phyloP scores from a whole-genome alignment of 2,113 vertebrate genomes.

The Falcunculus frontatus region DNA sequence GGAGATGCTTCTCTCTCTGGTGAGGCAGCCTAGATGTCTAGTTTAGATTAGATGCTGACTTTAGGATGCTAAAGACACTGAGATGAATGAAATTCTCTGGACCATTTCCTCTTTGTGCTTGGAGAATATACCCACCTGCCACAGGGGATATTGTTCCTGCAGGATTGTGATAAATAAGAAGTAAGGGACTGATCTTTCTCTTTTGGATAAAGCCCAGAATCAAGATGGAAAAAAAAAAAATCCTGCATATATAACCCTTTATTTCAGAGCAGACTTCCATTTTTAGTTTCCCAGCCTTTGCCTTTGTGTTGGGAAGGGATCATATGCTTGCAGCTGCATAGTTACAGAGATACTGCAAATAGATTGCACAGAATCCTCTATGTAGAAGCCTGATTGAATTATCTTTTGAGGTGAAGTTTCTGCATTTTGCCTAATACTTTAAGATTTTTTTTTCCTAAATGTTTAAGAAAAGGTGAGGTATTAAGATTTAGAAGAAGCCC shows the following conservation, averaged over 20 bases:
- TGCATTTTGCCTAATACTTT: background rate
- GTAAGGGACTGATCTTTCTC: background rate
- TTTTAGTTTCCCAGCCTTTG: conserved; percentile 4
- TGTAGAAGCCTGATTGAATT: background rate
- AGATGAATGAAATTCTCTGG: conserved; percentile 15
- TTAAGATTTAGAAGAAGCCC: background rate
- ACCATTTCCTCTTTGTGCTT: background rate
- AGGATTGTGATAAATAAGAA: background rate
- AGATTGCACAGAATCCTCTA: background rate
- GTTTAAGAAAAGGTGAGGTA: background rate
- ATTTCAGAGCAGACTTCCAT: background rate
- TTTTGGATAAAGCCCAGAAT: background rate
- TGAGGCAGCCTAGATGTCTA: conserved; percentile 43
- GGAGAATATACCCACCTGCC: background rate
- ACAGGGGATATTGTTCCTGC: background rate
- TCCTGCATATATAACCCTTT: background rate
- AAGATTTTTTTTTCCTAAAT: background rate
- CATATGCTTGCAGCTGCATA: background rate
- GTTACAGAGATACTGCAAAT: background rate
- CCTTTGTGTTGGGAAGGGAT: background rate
- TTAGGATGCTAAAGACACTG: conserved; percentile 6
- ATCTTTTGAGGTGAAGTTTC: background rate
- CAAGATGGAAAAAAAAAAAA: background rate
- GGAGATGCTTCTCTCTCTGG: background rate
- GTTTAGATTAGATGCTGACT: conserved; percentile 48